Percentiles rank a stretch among this genome's conserved stretches.
phyloP scores from a whole-genome alignment of 1,140 invertebrate species.

The Cepaea nemoralis region DNA sequence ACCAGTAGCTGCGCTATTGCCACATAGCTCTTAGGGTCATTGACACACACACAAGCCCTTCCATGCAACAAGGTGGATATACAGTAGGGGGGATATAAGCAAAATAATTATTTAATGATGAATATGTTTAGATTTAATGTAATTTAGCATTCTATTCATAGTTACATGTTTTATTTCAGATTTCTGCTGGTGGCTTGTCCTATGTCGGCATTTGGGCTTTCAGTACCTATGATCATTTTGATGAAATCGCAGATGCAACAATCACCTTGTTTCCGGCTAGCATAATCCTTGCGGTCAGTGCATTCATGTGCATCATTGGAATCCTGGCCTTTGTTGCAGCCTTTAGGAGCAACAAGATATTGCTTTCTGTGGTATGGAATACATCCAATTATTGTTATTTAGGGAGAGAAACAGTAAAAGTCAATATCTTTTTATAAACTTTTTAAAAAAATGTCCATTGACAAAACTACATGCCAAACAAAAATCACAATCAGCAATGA shows the following conservation, averaged over 20 bases:
- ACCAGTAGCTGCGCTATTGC: too few relatives aligned
- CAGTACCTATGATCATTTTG: constrained; percentile 65
- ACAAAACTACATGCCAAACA: too few relatives aligned
- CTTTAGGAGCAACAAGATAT: constrained; percentile 85
- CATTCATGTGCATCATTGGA: constrained; percentile 85
- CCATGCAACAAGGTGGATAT: too few relatives aligned
- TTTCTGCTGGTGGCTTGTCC: constrained; percentile 63
- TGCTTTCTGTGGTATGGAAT: constrained; percentile 81
- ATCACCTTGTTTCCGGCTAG: constrained; percentile 65
- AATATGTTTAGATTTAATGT: too few relatives aligned
- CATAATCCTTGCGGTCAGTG: constrained; percentile 82
- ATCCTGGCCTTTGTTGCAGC: constrained; percentile 91
- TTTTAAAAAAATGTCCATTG: too few relatives aligned
- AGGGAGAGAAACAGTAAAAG: too few relatives aligned
- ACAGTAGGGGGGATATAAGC: neutral
- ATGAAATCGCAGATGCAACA: constrained; percentile 61
- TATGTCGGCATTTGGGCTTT: constrained; percentile 67
- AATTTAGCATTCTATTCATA: neutral
- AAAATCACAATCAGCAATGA: too few relatives aligned
- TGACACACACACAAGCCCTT: too few relatives aligned
- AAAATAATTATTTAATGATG: neutral
- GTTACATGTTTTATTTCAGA: constrained; percentile 46
- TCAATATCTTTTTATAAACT: too few relatives aligned
- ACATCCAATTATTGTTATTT: too few relatives aligned
- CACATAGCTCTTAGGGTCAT: too few relatives aligned